Base-by-base conservation (phyloP, 2,113 vertebrate genomes). In the Anser cygnoides region DNA sequence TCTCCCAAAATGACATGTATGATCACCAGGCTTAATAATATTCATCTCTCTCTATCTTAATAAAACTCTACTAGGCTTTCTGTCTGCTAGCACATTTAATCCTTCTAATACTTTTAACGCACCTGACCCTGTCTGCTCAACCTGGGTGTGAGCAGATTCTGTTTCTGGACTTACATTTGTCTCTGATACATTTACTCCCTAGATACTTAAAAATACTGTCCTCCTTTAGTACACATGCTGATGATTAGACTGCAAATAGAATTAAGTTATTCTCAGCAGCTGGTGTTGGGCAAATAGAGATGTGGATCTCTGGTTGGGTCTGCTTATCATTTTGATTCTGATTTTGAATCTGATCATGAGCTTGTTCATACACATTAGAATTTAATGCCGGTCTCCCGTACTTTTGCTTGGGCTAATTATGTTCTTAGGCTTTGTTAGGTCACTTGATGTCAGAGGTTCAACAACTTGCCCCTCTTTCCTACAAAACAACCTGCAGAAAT, bases 41-140 rank as follows among this genome's bases (percentile, higher is more conserved):
- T 94, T 94, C 57, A 89, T 96, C 65, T 95, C 70, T 93, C 71
- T 97, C 82, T 87, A 87, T 96, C 94, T 95, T 90, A 94, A 96
- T 93, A 96, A 97, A 96, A 83, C 37, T 87, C 74, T 75, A 8
- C 68, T 46, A 82, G 81, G 62, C 44, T 76, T 55, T 80, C 73
- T 21, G 4, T 80, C 70, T 91, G 84, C 62, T 80, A 93, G 72
- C 83, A 72, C 58, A 93, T 89, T 94, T 97, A 95, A 97, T 97
- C 77, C 75, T 85, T 73, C 71, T 95, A 89, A 95, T 91, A 90
- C 79, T 28, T 72, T 91, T 92, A 93, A 94, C 91, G 43, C 35
- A 77, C 58, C 73, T 88, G 76, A 96, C 87, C 87, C 89, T 90
- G 26, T 61, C 75, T 79, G 25, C 78, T 94, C 89, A 95, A 46